phyloP scores from a whole-genome alignment of 2,888 invertebrate species.

The Aromia moschata region DNA sequence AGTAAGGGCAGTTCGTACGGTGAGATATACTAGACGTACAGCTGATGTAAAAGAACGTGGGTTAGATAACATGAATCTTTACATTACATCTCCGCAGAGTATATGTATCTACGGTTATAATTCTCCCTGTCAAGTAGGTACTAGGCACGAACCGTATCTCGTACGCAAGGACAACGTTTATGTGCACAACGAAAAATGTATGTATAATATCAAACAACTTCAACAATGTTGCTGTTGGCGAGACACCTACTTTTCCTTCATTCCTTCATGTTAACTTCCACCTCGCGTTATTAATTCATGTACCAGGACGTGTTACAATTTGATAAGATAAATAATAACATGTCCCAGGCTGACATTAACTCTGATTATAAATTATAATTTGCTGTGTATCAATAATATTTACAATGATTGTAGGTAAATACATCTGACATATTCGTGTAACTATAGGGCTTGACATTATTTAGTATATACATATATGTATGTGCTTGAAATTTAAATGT shows the following conservation, averaged over 20 bases:
- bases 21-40: constrained; percentile 43
- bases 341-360: constrained; percentile 32
- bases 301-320: constrained; percentile 22
- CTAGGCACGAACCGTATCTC: constrained; percentile 59
- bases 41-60: constrained; percentile 60
- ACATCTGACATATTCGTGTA: constrained; percentile 25
- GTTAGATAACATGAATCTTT: constrained; percentile 62
- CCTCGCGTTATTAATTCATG: constrained; percentile 23
- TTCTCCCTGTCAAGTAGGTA: constrained; percentile 58
- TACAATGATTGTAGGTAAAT: constrained; percentile 29
- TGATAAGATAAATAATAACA: constrained; percentile 29
- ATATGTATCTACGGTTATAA: constrained; percentile 61
- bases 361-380: constrained; percentile 17
- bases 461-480: no score
- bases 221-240: constrained; percentile 56
- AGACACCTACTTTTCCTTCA: constrained; percentile 55
- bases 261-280: constrained; percentile 25
- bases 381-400: constrained; percentile 34
- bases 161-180: constrained; percentile 56
- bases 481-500: constrained; percentile 13
- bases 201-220: constrained; percentile 58
- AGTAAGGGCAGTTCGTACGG: not conserved
- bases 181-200: constrained; percentile 56
- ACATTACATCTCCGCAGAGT: constrained; percentile 61
- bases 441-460: constrained; percentile 29